These are phyloP conservation scores for Platyscapa corneri DNA, from an alignment of 1,140 invertebrate genomes.

Conservation along the genomic window DNA sequence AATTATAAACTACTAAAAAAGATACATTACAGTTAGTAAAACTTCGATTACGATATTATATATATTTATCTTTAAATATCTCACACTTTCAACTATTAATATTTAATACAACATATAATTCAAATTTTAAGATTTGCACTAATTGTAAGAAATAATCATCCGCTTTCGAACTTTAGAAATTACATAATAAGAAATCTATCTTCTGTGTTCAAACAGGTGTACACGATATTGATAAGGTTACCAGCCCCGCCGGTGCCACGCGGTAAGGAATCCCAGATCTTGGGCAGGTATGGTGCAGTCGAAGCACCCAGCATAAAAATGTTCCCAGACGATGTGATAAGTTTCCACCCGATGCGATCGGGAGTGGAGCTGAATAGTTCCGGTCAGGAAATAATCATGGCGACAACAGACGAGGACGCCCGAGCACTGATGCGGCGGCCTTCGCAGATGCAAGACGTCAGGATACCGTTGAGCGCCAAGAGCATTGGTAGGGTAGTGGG, in stretches of 20 bases:
- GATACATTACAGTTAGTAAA: too few species aligned
- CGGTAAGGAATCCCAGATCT: slow-evolving; percentile 73
- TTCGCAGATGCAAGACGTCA: slow-evolving; percentile 85
- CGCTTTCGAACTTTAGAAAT: not conserved
- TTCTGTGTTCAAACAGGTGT: slow-evolving; percentile 75
- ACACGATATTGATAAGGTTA: slow-evolving; percentile 93
- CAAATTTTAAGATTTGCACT: too few species aligned
- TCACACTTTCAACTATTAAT: too few species aligned
- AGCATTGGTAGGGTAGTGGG: slow-evolving; percentile 75
- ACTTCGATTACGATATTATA: too few species aligned
- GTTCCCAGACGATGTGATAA: slow-evolving; percentile 83
- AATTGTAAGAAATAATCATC: not conserved
- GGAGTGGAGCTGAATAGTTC: not conserved
- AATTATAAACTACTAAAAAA: too few species aligned
- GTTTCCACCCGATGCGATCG: slow-evolving; percentile 56
- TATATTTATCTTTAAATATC: too few species aligned
- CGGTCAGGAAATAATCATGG: slow-evolving; percentile 7
- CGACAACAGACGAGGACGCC: slow-evolving; percentile 23
- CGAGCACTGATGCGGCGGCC: slow-evolving; percentile 70
- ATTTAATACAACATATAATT: too few species aligned
- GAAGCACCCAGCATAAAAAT: slow-evolving; percentile 87
- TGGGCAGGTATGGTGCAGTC: slow-evolving; percentile 68
- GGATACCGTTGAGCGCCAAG: slow-evolving; percentile 88
- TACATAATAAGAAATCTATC: not conserved
- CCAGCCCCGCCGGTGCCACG: slow-evolving; percentile 71